phyloP scores from a whole-genome alignment of 1,140 invertebrate species.

The Hyles vespertilio region DNA sequence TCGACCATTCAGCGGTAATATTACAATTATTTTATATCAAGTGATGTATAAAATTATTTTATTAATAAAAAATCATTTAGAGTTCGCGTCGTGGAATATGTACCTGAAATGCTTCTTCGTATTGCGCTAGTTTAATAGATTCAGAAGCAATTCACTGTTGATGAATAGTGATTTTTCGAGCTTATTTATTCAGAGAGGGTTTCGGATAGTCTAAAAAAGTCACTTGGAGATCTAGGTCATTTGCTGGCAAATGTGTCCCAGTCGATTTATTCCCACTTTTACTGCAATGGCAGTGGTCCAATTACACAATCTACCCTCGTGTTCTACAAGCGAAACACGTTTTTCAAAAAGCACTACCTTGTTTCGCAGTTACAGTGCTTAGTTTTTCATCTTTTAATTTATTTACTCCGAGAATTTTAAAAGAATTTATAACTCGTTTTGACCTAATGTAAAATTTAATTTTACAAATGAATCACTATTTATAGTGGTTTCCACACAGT shows the following conservation, averaged over 20 bases:
- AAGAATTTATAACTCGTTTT: no score
- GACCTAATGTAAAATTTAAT: no score
- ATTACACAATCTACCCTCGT: slow-evolving; percentile 57
- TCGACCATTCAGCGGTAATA: background rate
- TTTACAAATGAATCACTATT: no score
- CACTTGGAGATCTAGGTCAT: slow-evolving; percentile 66
- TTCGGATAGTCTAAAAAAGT: slow-evolving; percentile 19
- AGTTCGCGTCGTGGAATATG: no score
- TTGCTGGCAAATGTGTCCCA: slow-evolving; percentile 58
- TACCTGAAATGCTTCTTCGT: no score
- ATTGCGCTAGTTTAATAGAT: no score
- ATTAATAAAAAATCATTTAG: background rate
- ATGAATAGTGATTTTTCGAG: background rate
- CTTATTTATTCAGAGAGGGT: slow-evolving; percentile 4
- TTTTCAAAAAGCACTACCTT: slow-evolving; percentile 47
- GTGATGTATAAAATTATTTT: background rate
- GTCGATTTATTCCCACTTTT: slow-evolving; percentile 71
- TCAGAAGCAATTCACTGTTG: no score
- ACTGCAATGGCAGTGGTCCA: slow-evolving; percentile 70
- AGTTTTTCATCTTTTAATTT: slow-evolving; percentile 4
- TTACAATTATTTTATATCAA: background rate
- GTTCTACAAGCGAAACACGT: slow-evolving; percentile 55
- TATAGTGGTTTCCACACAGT: no score
- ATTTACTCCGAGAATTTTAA: no score
- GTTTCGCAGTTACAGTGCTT: slow-evolving; percentile 14